These are phyloP conservation scores for Pungitius pungitius DNA, from an alignment of 2,113 vertebrate genomes.

Conservation along the genomic window DNA sequence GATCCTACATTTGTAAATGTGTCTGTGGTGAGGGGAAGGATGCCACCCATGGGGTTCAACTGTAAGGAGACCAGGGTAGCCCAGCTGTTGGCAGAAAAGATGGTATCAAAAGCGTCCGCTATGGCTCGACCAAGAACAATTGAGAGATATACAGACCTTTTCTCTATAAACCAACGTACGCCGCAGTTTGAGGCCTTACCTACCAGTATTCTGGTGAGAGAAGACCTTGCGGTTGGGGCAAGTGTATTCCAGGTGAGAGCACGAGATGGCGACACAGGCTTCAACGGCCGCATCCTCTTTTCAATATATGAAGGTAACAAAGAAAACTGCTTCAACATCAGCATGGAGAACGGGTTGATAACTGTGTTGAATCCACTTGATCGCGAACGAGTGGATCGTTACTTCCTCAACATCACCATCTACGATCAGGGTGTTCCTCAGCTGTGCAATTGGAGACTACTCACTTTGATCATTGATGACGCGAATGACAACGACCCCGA, in stretches of 20 bases:
- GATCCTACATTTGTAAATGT: conserved; percentile 94
- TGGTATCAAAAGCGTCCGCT: conserved; percentile 90
- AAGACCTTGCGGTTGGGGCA: conserved; percentile 86
- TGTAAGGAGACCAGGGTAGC: conserved; percentile 93
- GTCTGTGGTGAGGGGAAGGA: conserved; percentile 89
- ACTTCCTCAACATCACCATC: conserved; percentile 95
- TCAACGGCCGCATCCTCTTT: conserved; percentile 91
- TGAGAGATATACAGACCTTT: conserved; percentile 87
- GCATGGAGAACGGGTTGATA: conserved; percentile 89
- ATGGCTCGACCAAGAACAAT: conserved; percentile 83
- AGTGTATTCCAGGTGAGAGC: conserved; percentile 90
- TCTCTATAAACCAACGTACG: conserved; percentile 89
- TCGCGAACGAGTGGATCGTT: conserved; percentile 88
- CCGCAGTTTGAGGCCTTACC: conserved; percentile 96
- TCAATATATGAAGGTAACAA: conserved; percentile 92
- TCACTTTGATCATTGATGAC: conserved; percentile 92
- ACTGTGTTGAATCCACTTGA: conserved; percentile 90
- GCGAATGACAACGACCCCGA: conserved; percentile 92
- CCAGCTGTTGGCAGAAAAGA: conserved; percentile 90
- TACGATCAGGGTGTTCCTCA: conserved; percentile 92
- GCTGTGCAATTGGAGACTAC: conserved; percentile 88
- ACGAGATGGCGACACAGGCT: conserved; percentile 89
- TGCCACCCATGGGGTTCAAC: conserved; percentile 86
- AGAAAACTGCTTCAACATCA: conserved; percentile 92
- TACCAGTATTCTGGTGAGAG: conserved; percentile 88